Base-by-base conservation (phyloP, 1,140 invertebrate species). In the Heliothis subflexa region DNA sequence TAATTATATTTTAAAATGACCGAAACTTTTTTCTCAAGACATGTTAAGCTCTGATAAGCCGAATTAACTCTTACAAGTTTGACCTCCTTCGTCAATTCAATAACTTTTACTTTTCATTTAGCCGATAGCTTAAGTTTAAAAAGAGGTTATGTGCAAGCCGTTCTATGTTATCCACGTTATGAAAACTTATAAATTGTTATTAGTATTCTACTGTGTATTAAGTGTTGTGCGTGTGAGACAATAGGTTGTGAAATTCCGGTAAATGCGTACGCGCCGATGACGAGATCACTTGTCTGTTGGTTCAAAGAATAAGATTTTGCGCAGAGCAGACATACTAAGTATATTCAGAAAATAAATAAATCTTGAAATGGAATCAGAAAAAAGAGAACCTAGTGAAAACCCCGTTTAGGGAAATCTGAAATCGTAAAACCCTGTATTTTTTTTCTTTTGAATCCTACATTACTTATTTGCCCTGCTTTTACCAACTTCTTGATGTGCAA, bases 211-310 rank as follows among this genome's bases (percentile, higher is more conserved):
- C 11, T 9, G 40, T 64, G 40, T 47, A 16, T 64, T 64, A 47
- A 64, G 16, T 47, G 33, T 64, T 25, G 5, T 21, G 40, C 49
- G 71, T 33, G 45, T 75, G 47, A 62, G 59, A 75, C 57, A 75
- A 75, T 75, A 50, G 45, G 25, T 75, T 75, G 57, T 21, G 73
- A 64, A 64, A 75, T 50, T 21, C 11, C 18, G 50, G 21, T 18
- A 13, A 28, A 49, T 62, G 57, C 25, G 55, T n/a, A 18, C 25
- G 55, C 18, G 54, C 16, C 21, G 13, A 33, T 64, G 47, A 75
- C 57, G 45, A 62, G 47, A 61, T 62, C 14, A 54, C 11, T 40
- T 18, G 11, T 11, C 21, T 25, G 21, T 2, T 28, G 55, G 28
- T 75, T 75, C 73, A 57, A 57, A 25, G 55, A 28, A 10, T 25